Evolutionary conservation across 2,113 vertebrate genomes (phyloP).

Genomic region (Actenoides hombroni): DNA sequence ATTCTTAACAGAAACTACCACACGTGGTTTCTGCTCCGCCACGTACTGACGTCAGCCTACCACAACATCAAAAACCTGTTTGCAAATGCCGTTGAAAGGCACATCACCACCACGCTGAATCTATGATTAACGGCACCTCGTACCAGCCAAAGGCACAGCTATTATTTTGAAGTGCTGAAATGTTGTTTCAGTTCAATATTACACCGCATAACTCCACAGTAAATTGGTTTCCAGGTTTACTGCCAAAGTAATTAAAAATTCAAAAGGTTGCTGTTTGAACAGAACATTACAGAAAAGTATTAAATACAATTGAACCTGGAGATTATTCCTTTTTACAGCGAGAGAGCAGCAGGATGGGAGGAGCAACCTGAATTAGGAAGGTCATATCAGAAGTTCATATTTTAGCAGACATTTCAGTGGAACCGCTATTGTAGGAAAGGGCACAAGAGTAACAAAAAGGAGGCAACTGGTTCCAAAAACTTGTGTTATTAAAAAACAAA

Average conservation of each 20-base stretch:
- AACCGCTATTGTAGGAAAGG: background rate
- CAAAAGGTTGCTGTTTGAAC: slow-evolving; percentile 23
- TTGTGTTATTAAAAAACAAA: background rate
- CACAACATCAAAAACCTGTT: background rate
- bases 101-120: background rate
- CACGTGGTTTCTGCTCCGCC: background rate
- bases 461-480: background rate
- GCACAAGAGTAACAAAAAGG: background rate
- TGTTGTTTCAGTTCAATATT: slow-evolving; percentile 16
- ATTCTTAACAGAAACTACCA: background rate
- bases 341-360: background rate
- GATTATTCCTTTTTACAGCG: background rate
- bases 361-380: background rate
- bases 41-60: background rate
- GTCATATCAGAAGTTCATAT: background rate
- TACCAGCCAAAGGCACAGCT: background rate
- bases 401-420: background rate
- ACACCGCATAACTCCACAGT: background rate
- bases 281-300: slow-evolving; percentile 16
- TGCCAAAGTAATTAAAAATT: slow-evolving; percentile 51
- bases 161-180: background rate
- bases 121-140: background rate
- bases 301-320: background rate
- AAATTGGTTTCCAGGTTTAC: slow-evolving; percentile 42
- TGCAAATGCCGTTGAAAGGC: background rate